Percentiles rank a stretch among this genome's conserved stretches.
Evolutionary conservation across 2,888 invertebrate genomes (phyloP).

Genomic region (Cephus spinipes): DNA sequence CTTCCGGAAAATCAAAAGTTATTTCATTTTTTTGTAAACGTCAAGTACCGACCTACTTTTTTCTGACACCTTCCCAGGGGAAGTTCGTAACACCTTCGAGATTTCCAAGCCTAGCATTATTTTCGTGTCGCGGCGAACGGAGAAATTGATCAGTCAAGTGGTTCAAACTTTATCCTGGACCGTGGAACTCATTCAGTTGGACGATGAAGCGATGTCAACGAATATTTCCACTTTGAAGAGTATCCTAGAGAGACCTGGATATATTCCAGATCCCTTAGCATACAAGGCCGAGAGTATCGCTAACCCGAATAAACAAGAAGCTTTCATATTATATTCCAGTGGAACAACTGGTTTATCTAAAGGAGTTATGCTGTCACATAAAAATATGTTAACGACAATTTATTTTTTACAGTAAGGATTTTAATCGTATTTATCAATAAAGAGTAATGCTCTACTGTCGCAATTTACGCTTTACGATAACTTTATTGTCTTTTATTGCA

Average conservation of each 20-base stretch:
- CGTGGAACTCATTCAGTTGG: conserved; percentile 40
- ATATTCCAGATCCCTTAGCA: conserved; percentile 19
- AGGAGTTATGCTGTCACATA: conserved; percentile 79
- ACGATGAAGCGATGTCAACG: conserved; percentile 30
- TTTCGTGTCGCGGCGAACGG: conserved; percentile 41
- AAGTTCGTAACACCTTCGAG: conserved; percentile 37
- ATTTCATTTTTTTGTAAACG: neutral
- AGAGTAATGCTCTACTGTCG: neutral
- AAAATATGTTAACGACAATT: conserved; percentile 69
- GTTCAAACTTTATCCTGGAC: conserved; percentile 30
- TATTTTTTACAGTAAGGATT: neutral
- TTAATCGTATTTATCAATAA: neutral
- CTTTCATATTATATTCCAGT: conserved; percentile 67
- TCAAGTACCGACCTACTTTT: neutral
- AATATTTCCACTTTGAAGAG: conserved; percentile 17
- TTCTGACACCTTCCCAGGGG: conserved; percentile 32
- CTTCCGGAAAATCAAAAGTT: neutral
- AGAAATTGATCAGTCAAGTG: conserved; percentile 27
- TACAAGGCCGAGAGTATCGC: conserved; percentile 28
- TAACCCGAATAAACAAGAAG: conserved; percentile 49
- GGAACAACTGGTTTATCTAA: conserved; percentile 79
- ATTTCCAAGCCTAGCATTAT: conserved; percentile 45
- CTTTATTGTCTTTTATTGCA: conserved; percentile 20
- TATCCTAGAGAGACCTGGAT: conserved; percentile 25
- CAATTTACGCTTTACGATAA: neutral